Evolutionary conservation across 2,113 vertebrate species (phyloP), one percentile per base, ranked within the genome.

Genomic region (Corapipo altera): DNA sequence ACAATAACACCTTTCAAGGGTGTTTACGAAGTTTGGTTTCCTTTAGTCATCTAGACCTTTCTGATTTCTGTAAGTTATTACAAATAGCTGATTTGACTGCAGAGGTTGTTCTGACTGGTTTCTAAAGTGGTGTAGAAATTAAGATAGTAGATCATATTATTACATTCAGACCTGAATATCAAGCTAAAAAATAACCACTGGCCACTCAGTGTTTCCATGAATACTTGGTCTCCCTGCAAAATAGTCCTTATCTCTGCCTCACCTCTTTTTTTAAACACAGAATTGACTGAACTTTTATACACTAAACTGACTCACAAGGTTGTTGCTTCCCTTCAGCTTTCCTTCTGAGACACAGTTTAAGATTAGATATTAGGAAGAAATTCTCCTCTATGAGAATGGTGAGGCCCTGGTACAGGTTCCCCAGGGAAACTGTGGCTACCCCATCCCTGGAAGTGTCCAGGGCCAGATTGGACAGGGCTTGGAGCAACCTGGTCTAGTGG

Each of bases 391-490:
- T 33, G 19, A 28, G 33, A 12, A 27, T 9, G 5, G 23, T 20
- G 51, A 59, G 24, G 20, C 37, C 58, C 43, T 67, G 44, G 33
- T 28, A 46, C 11, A 18, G 27, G 6, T 24, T 44, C 10, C 22
- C 33, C 22, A 52, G 33, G n/a, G 28, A n/a, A 39, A 19, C 3
- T 28, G 32, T 52, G 15, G 8, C 6, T 39, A 5, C 6, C 12
- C 27, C 20, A 59, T 21, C 28, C 28, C 33, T 75, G 61, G 46
- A 21, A 67, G 3, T 20, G 52, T 17, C 2, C 19, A n/a, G 21
- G 33, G 15, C 1, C 5, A 14, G 5, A 18, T 0, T 52, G 19
- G 52, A 28, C 0, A 1, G 15, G 15, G 5, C 15, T 89, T 39
- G 61, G 15, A 82, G 7, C 2, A 52, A 17, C 8, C 10, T 74